Conservation (phyloP, 2,797 vertebrate species). For the Pangasius mekongensis region DNA sequence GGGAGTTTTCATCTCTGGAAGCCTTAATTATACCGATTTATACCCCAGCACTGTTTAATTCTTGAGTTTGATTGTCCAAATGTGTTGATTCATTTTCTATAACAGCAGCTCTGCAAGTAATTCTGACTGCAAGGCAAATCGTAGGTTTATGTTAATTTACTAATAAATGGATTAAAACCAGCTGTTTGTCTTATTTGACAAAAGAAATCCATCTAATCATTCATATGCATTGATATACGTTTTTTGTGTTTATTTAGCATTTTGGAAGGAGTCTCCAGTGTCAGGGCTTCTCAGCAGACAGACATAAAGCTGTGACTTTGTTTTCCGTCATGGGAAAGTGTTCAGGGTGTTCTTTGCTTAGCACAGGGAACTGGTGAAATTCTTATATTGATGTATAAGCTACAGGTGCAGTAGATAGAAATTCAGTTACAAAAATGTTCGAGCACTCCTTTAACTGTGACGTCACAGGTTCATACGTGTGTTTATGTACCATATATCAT, state of each 20-base stretch:
- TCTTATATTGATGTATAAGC: neutral
- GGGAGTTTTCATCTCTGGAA: neutral
- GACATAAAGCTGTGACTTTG: neutral
- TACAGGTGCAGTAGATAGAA: neutral
- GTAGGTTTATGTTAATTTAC: neutral
- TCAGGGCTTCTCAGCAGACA: neutral
- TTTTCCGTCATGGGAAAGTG: neutral
- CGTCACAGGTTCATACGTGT: neutral
- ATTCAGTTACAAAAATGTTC: neutral
- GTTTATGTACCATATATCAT: neutral
- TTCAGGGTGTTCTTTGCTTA: neutral
- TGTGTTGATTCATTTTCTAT: neutral
- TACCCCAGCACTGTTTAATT: neutral
- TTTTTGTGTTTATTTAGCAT: slow-evolving; percentile 5
- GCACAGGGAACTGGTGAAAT: neutral
- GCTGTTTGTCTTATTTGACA: neutral
- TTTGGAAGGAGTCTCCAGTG: neutral
- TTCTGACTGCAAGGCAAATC: neutral
- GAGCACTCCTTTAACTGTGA: neutral
- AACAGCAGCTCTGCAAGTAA: neutral
- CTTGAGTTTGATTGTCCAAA: neutral
- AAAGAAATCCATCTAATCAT: neutral
- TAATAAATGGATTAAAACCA: neutral
- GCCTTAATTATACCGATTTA: neutral
- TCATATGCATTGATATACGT: neutral